A percentile compares a stretch with the other conserved stretches of the same genome.
These are phyloP conservation scores for Urocynchramus pylzowi DNA, from an alignment of 2,113 vertebrate genomes.

Conservation along the genomic window DNA sequence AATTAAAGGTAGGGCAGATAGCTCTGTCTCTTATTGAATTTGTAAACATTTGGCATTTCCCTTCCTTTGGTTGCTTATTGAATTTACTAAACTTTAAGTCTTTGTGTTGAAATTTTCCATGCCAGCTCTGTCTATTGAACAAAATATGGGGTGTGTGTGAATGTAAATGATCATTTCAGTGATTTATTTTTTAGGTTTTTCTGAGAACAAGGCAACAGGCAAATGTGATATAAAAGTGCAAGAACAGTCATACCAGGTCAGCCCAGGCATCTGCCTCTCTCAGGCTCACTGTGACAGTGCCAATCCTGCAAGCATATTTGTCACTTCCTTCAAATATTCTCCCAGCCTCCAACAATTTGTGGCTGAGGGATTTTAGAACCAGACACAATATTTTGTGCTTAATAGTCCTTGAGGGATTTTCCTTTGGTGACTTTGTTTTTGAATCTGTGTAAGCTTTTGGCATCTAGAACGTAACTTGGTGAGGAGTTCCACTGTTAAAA, in stretches of 20 bases:
- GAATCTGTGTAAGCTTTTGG: not conserved
- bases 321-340: conserved; percentile 24
- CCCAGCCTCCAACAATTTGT: not conserved
- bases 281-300: not conserved
- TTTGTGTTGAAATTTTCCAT: not conserved
- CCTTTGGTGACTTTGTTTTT: conserved; percentile 19
- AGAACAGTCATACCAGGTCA: conserved; percentile 44
- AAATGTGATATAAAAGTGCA: conserved; percentile 11
- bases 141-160: not conserved
- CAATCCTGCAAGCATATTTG: not conserved
- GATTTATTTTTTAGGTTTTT: not conserved
- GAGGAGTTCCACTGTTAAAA: conserved; percentile 16
- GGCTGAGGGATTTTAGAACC: conserved; percentile 27
- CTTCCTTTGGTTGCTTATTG: not conserved
- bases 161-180: not conserved
- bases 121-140: not conserved
- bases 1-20: not conserved
- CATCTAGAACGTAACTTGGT: not conserved
- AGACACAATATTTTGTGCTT: conserved; percentile 39
- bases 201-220: not conserved
- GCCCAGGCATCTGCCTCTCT: not conserved
- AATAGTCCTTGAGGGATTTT: conserved; percentile 26
- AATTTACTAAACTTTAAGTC: not conserved
- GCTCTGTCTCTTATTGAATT: not conserved
- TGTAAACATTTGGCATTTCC: not conserved